These are phyloP conservation scores for Apodemia hepburni DNA, from an alignment of 2,888 invertebrate species.

Conservation along the genomic window DNA sequence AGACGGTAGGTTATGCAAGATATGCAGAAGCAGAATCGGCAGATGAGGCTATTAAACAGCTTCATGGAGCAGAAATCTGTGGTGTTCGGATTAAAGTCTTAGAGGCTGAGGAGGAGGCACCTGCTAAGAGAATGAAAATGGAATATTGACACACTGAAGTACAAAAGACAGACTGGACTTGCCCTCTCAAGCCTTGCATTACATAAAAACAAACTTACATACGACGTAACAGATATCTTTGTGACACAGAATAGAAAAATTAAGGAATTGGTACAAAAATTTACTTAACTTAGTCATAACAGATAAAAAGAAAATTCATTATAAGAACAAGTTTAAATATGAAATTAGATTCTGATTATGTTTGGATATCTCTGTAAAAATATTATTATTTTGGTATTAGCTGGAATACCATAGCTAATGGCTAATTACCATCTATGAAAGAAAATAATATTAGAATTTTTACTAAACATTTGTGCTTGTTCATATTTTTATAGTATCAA, in stretches of 20 bases:
- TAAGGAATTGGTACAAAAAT: neutral
- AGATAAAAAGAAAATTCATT: conserved; percentile 13
- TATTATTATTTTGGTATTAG: no score
- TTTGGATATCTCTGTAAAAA: no score
- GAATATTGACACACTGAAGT: conserved; percentile 26
- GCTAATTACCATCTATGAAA: no score
- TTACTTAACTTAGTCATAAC: no score
- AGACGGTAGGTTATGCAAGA: conserved; percentile 96
- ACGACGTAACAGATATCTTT: conserved; percentile 30
- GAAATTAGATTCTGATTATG: neutral
- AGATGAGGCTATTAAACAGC: conserved; percentile 82
- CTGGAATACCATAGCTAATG: no score
- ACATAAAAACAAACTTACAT: conserved; percentile 16
- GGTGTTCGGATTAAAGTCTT: conserved; percentile 93
- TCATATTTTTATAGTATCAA: no score
- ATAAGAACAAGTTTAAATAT: neutral
- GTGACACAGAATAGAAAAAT: conserved; percentile 6
- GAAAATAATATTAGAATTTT: no score
- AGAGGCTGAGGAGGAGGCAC: conserved; percentile 84
- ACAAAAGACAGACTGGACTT: conserved; percentile 34
- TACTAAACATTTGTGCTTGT: no score
- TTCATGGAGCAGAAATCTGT: conserved; percentile 94
- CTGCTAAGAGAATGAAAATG: conserved; percentile 46
- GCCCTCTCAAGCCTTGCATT: conserved; percentile 13
- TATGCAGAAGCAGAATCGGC: conserved; percentile 89